Evolutionary conservation across 2,888 invertebrate species (phyloP).

Genomic region (Sinelater perroti): DNA sequence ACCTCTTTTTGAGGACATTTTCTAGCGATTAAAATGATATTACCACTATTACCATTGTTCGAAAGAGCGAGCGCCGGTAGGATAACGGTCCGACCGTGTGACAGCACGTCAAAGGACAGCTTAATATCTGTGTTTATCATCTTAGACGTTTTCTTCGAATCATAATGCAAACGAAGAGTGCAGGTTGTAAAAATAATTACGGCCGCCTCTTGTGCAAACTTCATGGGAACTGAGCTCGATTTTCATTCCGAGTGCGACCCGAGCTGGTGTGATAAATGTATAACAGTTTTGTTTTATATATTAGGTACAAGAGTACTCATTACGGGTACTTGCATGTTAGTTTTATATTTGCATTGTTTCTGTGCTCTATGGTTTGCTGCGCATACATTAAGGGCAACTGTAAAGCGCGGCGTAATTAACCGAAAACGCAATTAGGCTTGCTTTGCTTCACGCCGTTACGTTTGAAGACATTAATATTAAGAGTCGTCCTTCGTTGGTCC

Average conservation of each 20-base stretch:
- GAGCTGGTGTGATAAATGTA: slow-evolving; percentile 20
- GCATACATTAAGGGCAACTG: slow-evolving; percentile 21
- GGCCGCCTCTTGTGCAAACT: slow-evolving; percentile 23
- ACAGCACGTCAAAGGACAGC: slow-evolving; percentile 42
- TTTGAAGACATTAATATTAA: slow-evolving; percentile 25
- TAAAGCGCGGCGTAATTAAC: not conserved
- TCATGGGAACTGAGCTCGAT: slow-evolving; percentile 34
- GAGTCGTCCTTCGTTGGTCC: slow-evolving; percentile 42
- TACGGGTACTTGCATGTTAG: slow-evolving; percentile 17
- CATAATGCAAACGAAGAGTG: slow-evolving; percentile 32
- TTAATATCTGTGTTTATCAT: slow-evolving; percentile 46
- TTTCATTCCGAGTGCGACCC: slow-evolving; percentile 20
- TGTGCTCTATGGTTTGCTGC: slow-evolving; percentile 21
- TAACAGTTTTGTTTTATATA: slow-evolving; percentile 25
- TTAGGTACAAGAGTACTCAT: slow-evolving; percentile 18
- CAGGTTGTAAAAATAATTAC: slow-evolving; percentile 29
- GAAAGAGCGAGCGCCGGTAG: slow-evolving; percentile 36
- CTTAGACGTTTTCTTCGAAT: slow-evolving; percentile 44
- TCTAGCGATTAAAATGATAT: slow-evolving; percentile 45
- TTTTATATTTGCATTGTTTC: slow-evolving; percentile 23
- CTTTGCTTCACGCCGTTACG: not conserved
- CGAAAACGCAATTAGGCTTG: not conserved
- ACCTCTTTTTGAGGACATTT: slow-evolving; percentile 36
- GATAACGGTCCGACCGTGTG: slow-evolving; percentile 42
- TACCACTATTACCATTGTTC: slow-evolving; percentile 44